phyloP scores from a whole-genome alignment of 2,888 invertebrate species.

The Conchocele bisecta region DNA sequence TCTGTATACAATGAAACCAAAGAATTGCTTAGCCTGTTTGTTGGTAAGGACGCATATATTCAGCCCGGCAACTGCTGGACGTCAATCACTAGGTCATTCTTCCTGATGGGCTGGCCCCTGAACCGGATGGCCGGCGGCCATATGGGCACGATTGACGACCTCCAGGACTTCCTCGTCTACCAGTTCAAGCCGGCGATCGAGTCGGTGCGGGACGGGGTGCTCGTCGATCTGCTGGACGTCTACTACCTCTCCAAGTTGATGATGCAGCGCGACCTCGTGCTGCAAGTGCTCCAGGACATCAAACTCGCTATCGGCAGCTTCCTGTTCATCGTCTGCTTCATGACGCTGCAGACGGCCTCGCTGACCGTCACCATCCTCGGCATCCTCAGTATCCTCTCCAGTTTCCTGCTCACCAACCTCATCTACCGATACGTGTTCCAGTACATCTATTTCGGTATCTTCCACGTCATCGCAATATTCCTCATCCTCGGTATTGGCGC shows the following conservation, averaged over 20 bases:
- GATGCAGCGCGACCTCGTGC: conserved; percentile 56
- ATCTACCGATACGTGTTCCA: conserved; percentile 67
- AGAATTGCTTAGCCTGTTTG: conserved; percentile 52
- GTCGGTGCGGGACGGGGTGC: conserved; percentile 43
- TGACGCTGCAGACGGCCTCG: conserved; percentile 64
- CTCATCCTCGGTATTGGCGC: conserved; percentile 81
- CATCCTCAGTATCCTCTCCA: conserved; percentile 63
- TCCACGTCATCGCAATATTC: conserved; percentile 79
- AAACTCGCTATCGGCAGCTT: conserved; percentile 70
- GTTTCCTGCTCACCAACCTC: conserved; percentile 67
- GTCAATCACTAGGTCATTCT: conserved; percentile 53
- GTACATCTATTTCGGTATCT: conserved; percentile 77
- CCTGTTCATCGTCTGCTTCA: conserved; percentile 72
- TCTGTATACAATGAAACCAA: conserved; percentile 59
- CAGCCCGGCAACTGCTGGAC: conserved; percentile 15
- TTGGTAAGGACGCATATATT: conserved; percentile 48
- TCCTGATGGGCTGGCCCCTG: conserved; percentile 63
- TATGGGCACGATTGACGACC: conserved; percentile 27
- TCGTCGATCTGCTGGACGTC: conserved; percentile 48
- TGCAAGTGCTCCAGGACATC: conserved; percentile 67
- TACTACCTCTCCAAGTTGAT: conserved; percentile 61
- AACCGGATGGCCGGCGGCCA: conserved; percentile 8
- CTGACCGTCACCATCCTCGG: conserved; percentile 61
- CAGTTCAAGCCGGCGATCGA: conserved; percentile 57
- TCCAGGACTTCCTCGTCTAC: conserved; percentile 46